Percentiles rank a stretch among this genome's conserved stretches.
These are phyloP conservation scores for Trachelus stipa DNA, from an alignment of 2,888 invertebrate species.

Conservation along the genomic window DNA sequence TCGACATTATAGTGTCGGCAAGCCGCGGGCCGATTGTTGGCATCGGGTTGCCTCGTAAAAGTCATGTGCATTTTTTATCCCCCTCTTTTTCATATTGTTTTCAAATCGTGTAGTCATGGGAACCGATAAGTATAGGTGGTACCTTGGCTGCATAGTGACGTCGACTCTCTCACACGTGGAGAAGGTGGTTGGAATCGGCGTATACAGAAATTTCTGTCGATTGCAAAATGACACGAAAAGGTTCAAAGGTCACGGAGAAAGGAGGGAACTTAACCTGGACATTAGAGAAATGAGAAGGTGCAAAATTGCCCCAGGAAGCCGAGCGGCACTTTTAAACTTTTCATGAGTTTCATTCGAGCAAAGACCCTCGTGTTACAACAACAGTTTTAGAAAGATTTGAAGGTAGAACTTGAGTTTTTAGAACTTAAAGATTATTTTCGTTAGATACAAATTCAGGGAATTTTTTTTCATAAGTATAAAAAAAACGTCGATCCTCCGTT, in stretches of 20 bases:
- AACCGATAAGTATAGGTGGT: slow-evolving; percentile 23
- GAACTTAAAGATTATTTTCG: background rate
- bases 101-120: slow-evolving; percentile 40
- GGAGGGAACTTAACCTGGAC: background rate
- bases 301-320: background rate
- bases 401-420: background rate
- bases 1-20: slow-evolving; percentile 32
- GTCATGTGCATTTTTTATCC: slow-evolving; percentile 28
- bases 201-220: background rate
- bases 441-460: background rate
- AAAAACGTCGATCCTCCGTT: background rate
- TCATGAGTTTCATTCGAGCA: background rate
- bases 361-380: background rate
- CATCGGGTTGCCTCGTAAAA: slow-evolving; percentile 58
- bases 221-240: background rate
- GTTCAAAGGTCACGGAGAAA: background rate
- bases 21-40: slow-evolving; percentile 24
- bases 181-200: background rate
- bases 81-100: slow-evolving; percentile 29
- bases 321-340: background rate
- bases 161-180: background rate
- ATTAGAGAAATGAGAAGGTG: background rate
- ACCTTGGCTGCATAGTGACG: background rate
- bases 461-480: background rate
- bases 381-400: background rate